Conservation (phyloP, 1,140 invertebrate species). For the Rhynchophorus ferrugineus region DNA sequence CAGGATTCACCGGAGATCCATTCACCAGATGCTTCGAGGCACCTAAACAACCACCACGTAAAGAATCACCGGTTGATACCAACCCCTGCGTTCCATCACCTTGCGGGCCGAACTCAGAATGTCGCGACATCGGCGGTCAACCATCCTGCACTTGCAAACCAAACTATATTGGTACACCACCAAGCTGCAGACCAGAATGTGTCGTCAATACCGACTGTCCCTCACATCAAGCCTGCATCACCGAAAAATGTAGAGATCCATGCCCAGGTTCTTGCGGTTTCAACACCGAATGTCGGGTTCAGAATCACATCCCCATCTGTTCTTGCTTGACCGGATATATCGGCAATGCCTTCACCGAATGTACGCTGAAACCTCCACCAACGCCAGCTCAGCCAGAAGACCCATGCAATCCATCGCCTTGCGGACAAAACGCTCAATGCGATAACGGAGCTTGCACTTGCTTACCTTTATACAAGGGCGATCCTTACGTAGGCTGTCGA, state of each 20-base stretch:
- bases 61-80: slow-evolving; percentile 39
- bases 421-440: slow-evolving; percentile 58
- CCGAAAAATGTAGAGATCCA: slow-evolving; percentile 69
- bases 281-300: slow-evolving; percentile 65
- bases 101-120: slow-evolving; percentile 68
- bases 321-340: slow-evolving; percentile 57
- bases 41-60: slow-evolving; percentile 25
- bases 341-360: slow-evolving; percentile 64
- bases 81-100: slow-evolving; percentile 73
- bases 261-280: slow-evolving; percentile 72
- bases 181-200: slow-evolving; percentile 72
- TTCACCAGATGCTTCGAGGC: slow-evolving; percentile 55
- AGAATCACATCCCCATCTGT: slow-evolving; percentile 68
- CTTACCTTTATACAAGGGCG: slow-evolving; percentile 55
- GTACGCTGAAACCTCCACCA: slow-evolving; percentile 43
- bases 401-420: slow-evolving; percentile 52
- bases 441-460: slow-evolving; percentile 54
- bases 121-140: slow-evolving; percentile 51
- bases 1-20: slow-evolving; percentile 65
- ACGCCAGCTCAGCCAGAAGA: slow-evolving; percentile 36
- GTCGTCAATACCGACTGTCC: slow-evolving; percentile 72
- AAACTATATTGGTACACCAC: slow-evolving; percentile 70
- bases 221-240: slow-evolving; percentile 67
- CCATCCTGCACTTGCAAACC: slow-evolving; percentile 66
- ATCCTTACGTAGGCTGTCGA: slow-evolving; percentile 57